These are phyloP conservation scores for Lymantria monacha DNA, from an alignment of 2,888 invertebrate genomes.

Conservation along the genomic window DNA sequence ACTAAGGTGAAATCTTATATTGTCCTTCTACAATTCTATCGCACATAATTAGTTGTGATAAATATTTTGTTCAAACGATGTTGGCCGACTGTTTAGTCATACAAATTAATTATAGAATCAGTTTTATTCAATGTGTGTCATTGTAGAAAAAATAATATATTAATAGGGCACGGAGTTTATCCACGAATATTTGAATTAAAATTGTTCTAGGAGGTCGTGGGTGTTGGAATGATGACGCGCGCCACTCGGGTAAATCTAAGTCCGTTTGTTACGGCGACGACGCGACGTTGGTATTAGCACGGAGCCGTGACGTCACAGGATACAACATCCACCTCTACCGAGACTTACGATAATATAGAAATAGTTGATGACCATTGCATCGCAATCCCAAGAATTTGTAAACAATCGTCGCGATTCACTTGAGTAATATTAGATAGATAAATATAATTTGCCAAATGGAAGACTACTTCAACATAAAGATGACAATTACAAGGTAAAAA, in stretches of 20 bases:
- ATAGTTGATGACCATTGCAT: constrained; percentile 71
- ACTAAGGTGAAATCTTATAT: not conserved
- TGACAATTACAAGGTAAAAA: no score
- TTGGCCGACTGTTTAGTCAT: constrained; percentile 16
- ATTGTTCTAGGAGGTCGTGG: constrained; percentile 46
- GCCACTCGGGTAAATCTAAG: constrained; percentile 18
- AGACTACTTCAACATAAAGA: not conserved
- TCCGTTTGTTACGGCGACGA: constrained; percentile 20
- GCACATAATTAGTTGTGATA: constrained; percentile 10
- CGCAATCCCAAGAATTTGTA: constrained; percentile 56
- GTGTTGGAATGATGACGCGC: constrained; percentile 35
- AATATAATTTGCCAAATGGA: not conserved
- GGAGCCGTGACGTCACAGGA: constrained; percentile 57
- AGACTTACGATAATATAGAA: constrained; percentile 54
- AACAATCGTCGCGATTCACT: constrained; percentile 47
- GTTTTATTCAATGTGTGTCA: constrained; percentile 36
- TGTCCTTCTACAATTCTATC: not conserved
- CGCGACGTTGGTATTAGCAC: constrained; percentile 27
- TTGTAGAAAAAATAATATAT: constrained; percentile 35
- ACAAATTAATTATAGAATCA: constrained; percentile 29
- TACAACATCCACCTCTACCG: constrained; percentile 42
- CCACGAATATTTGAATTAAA: constrained; percentile 51
- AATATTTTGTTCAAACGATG: constrained; percentile 14
- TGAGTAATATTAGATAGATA: constrained; percentile 14
- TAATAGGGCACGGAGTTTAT: constrained; percentile 52